Evolutionary conservation across 2,113 vertebrate genomes (phyloP).

Genomic region (Climacteris rufus): DNA sequence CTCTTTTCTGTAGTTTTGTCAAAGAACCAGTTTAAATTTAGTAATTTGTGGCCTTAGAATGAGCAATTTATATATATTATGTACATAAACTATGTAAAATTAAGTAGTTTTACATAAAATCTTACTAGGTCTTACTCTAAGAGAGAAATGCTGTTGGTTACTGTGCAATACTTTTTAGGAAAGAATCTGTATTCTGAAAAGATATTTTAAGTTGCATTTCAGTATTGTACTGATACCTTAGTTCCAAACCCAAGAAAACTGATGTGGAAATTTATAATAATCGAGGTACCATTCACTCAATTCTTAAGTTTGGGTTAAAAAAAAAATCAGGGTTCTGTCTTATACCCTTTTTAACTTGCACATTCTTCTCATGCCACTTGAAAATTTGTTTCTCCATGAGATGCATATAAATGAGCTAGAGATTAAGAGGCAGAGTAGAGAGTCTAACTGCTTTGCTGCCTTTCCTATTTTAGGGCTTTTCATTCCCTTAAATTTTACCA

Average conservation of each 20-base stretch:
- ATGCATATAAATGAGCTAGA: not conserved
- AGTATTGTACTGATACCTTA: not conserved
- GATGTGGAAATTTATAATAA: not conserved
- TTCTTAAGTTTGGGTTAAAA: not conserved
- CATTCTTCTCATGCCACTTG: not conserved
- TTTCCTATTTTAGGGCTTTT: conserved; percentile 17
- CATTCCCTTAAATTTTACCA: conserved; percentile 5
- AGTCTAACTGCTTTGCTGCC: not conserved
- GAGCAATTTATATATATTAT: not conserved
- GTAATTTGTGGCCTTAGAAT: not conserved
- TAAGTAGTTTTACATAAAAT: not conserved
- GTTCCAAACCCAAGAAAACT: not conserved
- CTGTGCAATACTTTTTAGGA: not conserved
- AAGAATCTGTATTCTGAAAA: not conserved
- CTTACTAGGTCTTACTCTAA: not conserved
- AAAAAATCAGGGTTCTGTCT: not conserved
- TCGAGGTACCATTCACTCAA: not conserved
- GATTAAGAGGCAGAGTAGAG: not conserved
- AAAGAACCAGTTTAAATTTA: not conserved
- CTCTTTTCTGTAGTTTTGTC: not conserved
- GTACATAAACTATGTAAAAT: not conserved
- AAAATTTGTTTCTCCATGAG: not conserved
- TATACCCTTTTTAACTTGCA: not conserved
- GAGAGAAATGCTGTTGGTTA: not conserved
- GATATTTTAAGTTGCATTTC: not conserved